Evolutionary conservation across 2,888 invertebrate genomes (phyloP).

Genomic region (Pedicia rivosa): DNA sequence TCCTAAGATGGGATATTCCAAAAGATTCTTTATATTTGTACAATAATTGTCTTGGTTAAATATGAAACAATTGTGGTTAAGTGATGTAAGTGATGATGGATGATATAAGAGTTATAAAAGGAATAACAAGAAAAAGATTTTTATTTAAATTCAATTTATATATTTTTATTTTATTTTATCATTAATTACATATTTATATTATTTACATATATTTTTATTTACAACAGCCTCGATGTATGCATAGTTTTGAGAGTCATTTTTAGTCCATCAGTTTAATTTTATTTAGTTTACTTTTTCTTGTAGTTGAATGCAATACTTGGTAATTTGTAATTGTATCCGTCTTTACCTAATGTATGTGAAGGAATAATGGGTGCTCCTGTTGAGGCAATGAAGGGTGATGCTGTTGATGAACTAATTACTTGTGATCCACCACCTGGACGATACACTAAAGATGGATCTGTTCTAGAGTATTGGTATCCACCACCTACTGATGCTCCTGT

Average conservation of each 20-base stretch:
- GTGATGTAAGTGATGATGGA: no score
- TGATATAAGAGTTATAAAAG: no score
- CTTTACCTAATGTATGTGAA: conserved; percentile 2
- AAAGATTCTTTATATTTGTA: no score
- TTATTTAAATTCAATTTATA: no score
- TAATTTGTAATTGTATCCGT: conserved; percentile 2
- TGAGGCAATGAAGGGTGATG: not conserved
- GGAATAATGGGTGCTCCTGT: conserved; percentile 2
- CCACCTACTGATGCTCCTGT: not conserved
- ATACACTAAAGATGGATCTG: not conserved
- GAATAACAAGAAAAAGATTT: no score
- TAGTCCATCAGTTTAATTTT: not conserved
- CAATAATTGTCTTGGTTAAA: no score
- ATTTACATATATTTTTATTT: not conserved
- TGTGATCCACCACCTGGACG: not conserved
- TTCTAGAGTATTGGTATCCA: no score
- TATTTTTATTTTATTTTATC: no score
- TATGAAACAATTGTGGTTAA: no score
- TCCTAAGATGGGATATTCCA: no score
- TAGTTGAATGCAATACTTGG: conserved; percentile 3
- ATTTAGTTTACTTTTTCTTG: conserved; percentile 1
- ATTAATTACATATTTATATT: conserved; percentile 4
- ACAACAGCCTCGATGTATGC: conserved; percentile 4
- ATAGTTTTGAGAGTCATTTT: not conserved
- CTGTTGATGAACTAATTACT: not conserved